Conservation (phyloP, 1,140 invertebrate genomes). For the Onthophagus taurus region DNA sequence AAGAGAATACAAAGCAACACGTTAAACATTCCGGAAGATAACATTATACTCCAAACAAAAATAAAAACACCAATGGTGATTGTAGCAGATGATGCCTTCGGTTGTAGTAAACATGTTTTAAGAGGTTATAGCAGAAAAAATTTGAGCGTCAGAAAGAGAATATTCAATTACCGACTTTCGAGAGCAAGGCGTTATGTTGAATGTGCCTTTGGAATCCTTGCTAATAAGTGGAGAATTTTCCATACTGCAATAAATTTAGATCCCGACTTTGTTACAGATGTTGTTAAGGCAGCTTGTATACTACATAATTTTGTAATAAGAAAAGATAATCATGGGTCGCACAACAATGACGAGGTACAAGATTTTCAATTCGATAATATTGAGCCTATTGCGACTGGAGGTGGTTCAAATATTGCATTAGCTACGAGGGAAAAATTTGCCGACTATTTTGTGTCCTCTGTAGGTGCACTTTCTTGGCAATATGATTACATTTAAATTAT, state of each 20-base stretch:
- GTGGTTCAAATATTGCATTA: too few species aligned
- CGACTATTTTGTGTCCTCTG: too few species aligned
- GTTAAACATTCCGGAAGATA: conserved; percentile 1
- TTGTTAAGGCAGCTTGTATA: conserved; percentile 24
- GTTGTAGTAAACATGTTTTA: conserved; percentile 31
- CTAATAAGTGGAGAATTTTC: conserved; percentile 37
- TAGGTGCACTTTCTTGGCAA: too few species aligned
- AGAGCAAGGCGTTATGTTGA: conserved; percentile 35
- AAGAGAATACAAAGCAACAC: neutral
- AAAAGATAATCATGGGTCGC: too few species aligned
- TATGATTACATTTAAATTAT: too few species aligned
- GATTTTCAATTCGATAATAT: too few species aligned
- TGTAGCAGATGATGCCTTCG: conserved; percentile 40
- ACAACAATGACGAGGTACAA: too few species aligned
- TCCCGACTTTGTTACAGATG: conserved; percentile 24
- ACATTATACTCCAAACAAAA: conserved; percentile 1
- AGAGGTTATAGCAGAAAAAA: conserved; percentile 35
- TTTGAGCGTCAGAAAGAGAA: conserved; percentile 29
- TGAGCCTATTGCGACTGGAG: too few species aligned
- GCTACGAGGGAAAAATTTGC: too few species aligned
- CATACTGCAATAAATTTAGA: conserved; percentile 26
- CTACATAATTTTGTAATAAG: conserved; percentile 25
- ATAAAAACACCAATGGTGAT: conserved; percentile 17
- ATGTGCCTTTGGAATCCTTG: conserved; percentile 40
- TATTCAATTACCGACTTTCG: conserved; percentile 40